Percentiles rank a stretch among this genome's conserved stretches.
phyloP scores from a whole-genome alignment of 1,140 invertebrate genomes.

The Dolichoris vasculosae region DNA sequence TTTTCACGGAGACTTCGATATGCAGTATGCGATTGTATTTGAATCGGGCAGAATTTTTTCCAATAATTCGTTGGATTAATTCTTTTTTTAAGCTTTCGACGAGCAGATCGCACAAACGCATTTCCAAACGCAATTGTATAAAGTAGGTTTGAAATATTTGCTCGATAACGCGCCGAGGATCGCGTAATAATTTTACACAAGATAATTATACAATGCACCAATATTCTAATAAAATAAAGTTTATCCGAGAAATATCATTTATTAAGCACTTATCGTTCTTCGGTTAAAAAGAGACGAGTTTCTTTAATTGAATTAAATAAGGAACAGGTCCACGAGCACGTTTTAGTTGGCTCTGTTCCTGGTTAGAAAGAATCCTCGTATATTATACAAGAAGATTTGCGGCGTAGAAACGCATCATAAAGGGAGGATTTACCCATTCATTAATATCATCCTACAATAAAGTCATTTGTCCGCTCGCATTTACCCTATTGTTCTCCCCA shows the following conservation, averaged over 20 bases:
- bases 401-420: neutral
- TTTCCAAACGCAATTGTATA: neutral
- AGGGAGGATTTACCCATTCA: conserved; percentile 21
- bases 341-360: no score
- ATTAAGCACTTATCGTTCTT: neutral
- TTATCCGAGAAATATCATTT: neutral
- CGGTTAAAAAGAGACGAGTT: neutral
- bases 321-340: neutral
- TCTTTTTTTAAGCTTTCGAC: neutral
- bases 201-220: neutral
- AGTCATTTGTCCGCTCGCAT: conserved; percentile 47
- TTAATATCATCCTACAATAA: conserved; percentile 49
- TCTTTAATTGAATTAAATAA: conserved; percentile 2
- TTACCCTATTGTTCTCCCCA: neutral
- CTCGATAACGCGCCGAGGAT: neutral
- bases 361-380: neutral
- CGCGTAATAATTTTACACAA: neutral
- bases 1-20: neutral
- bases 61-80: conserved; percentile 5
- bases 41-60: neutral
- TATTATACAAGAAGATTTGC: neutral
- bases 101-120: neutral
- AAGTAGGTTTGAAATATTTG: neutral
- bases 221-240: neutral
- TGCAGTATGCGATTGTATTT: neutral